Percentiles rank a stretch among this genome's conserved stretches.
phyloP scores from a whole-genome alignment of 2,113 vertebrate species.

The Siniperca knerii region DNA sequence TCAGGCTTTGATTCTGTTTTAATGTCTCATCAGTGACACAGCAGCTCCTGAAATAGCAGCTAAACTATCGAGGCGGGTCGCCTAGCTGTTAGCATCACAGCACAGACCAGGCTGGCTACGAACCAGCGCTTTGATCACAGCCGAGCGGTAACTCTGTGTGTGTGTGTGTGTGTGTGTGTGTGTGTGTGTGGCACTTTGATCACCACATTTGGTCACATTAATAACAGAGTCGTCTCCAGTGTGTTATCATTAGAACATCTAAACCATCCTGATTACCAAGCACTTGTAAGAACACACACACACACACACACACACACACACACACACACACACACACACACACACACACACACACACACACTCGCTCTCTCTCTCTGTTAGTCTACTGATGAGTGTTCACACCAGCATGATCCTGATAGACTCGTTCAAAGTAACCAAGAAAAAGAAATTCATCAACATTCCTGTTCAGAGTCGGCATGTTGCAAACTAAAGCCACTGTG shows the following conservation, averaged over 20 bases:
- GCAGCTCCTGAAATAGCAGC: conserved; percentile 65
- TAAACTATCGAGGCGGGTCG: conserved; percentile 38
- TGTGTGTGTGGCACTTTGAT: conserved; percentile 41
- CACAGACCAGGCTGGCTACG: conserved; percentile 27
- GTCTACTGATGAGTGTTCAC: conserved; percentile 3
- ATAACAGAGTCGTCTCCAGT: conserved; percentile 41
- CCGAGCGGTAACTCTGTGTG: not conserved
- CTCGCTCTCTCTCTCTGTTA: not conserved
- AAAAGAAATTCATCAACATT: conserved; percentile 24
- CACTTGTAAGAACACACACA: conserved; percentile 26
- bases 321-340: no score
- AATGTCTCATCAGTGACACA: conserved; percentile 53
- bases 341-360: conserved; percentile 32
- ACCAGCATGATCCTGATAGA: conserved; percentile 12
- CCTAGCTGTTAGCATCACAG: conserved; percentile 49
- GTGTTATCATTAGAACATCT: conserved; percentile 58
- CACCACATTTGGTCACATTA: conserved; percentile 54
- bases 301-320: conserved; percentile 38
- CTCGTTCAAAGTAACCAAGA: conserved; percentile 34
- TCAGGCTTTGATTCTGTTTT: conserved; percentile 12
- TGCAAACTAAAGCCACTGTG: not conserved
- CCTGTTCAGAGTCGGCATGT: not conserved
- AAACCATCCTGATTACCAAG: conserved; percentile 48
- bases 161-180: conserved; percentile 33
- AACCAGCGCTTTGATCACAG: conserved; percentile 61